Conservation (phyloP, 2,113 vertebrate genomes). For the Drymodes brunneopygia region DNA sequence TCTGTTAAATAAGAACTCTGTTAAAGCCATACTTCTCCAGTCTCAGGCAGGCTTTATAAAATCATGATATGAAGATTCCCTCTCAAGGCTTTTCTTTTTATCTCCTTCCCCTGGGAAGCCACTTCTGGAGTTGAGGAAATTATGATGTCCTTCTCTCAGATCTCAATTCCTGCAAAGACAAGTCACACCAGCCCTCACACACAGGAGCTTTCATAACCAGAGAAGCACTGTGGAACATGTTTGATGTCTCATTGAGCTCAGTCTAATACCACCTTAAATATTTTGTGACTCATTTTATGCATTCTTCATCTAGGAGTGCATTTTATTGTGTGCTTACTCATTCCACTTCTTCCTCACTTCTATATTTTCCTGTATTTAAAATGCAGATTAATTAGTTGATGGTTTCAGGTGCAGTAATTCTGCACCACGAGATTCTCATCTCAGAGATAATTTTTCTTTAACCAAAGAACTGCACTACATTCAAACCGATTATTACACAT, state of each 20-base stretch:
- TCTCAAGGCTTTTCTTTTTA: not conserved
- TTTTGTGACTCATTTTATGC: not conserved
- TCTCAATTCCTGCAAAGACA: not conserved
- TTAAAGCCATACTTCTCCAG: not conserved
- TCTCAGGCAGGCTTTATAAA: not conserved
- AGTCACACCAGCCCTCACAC: not conserved
- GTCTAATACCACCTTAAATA: not conserved
- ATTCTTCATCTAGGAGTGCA: not conserved
- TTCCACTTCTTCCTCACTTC: not conserved
- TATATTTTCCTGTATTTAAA: not conserved
- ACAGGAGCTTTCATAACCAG: not conserved
- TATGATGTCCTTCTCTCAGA: not conserved
- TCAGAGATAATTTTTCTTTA: not conserved
- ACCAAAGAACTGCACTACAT: not conserved
- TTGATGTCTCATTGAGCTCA: fast-evolving
- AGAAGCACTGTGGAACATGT: not conserved
- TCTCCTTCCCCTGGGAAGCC: not conserved
- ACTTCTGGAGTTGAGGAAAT: not conserved
- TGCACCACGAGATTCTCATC: not conserved
- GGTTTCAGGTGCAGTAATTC: not conserved
- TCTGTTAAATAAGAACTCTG: not conserved
- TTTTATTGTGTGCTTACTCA: not conserved
- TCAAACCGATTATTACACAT: not conserved
- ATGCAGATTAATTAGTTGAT: not conserved
- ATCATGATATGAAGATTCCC: not conserved